Evolutionary conservation across 2,888 invertebrate genomes (phyloP).

Genomic region (Drosophila parthenogenetica): DNA sequence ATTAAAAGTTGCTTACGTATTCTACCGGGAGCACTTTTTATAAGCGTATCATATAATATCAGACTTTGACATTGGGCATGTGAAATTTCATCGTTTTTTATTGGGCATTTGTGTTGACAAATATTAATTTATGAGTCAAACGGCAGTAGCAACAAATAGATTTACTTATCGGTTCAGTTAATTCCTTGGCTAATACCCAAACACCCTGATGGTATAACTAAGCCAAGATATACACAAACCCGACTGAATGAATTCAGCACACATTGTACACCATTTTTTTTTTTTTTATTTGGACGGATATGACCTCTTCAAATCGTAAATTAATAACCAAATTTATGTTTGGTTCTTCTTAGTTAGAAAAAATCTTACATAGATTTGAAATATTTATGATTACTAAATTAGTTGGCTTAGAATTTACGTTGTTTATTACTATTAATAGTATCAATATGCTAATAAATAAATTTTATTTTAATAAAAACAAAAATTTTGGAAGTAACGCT

Average conservation of each 20-base stretch:
- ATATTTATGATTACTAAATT: too few species aligned
- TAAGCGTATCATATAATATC: conserved; percentile 74
- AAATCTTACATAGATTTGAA: too few species aligned
- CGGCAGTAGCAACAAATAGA: conserved; percentile 58
- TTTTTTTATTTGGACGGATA: too few species aligned
- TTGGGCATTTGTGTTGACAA: conserved; percentile 57
- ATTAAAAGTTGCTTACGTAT: conserved; percentile 50
- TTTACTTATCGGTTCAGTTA: conserved; percentile 61
- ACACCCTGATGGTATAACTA: conserved; percentile 9
- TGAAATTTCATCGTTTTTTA: conserved; percentile 62
- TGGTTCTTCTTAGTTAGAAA: not conserved
- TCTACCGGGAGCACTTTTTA: conserved; percentile 63
- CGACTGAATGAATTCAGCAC: not conserved
- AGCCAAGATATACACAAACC: conserved; percentile 25
- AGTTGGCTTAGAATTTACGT: too few species aligned
- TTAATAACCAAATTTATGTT: not conserved
- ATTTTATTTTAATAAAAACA: too few species aligned
- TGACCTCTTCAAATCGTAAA: not conserved
- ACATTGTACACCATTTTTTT: conserved; percentile 10
- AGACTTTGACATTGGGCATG: conserved; percentile 72
- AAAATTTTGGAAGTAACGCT: too few species aligned
- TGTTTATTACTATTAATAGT: too few species aligned
- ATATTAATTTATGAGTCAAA: conserved; percentile 67
- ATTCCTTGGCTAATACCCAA: conserved; percentile 55
- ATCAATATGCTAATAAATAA: too few species aligned